Base-by-base conservation (phyloP, 2,797 vertebrate genomes). In the Syngnathus acus region DNA sequence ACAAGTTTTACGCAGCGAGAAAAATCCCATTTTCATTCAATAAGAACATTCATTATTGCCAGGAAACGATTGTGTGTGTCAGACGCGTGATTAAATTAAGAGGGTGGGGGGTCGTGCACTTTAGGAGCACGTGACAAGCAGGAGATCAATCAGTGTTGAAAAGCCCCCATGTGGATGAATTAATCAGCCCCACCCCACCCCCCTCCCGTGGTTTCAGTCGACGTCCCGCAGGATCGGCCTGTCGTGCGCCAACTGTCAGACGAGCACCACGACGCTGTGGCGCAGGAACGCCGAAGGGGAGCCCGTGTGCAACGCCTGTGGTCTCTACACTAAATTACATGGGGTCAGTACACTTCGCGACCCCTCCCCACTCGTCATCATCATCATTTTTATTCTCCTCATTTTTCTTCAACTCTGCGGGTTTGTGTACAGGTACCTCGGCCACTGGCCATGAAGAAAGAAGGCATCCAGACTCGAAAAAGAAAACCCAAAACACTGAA, bases 401-500 rank as follows among this genome's bases (percentile, higher is more conserved):
- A 14, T 17, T 17, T 17, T 0, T 6, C 14, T 5, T 17, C 14
- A 16, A 17, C 47, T 40, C 17, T 40, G 21, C 11, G 39, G 2
- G 13, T 26, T n/a, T 6, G 19, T 16, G 11, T 68, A 23, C 74
- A 99, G 97, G 97, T 99, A 65, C 95, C 97, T 69, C 91, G 97
- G 65, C 97, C 97, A 0, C 93, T 99, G 67, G 96, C 97, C 72
- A 99, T 99, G 97, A 99, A 99, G 89, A 99, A 99, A 89, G 97
- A 99, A 82, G 96, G 97, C 72, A 99, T 99, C 90, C 97, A 99
- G 89, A 99, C 97, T 0, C 93, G 97, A 84, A 99, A 99, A 90
- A 84, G 97, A 88, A 99, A 99, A 92, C 97, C 97, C 7, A 99
- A 99, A 91, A 98, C 97, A 70, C 81, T 95, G 84, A 95, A 93